These are phyloP conservation scores for Sinocyclocheilus rhinocerous DNA, from an alignment of 2,113 vertebrate species.

Conservation along the genomic window DNA sequence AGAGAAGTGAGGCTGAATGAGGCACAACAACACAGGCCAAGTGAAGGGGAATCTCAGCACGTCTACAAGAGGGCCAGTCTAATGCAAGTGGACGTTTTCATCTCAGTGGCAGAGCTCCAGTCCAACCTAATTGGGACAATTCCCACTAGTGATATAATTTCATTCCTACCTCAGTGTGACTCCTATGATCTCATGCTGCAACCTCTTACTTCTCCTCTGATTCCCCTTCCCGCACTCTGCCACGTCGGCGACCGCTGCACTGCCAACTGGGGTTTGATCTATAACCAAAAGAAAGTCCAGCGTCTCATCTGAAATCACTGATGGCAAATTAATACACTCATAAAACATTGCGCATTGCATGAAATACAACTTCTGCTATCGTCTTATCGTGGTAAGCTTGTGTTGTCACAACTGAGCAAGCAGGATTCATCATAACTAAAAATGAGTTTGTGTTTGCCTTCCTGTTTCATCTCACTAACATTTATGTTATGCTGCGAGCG, in stretches of 20 bases:
- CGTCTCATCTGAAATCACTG: background rate
- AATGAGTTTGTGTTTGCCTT: slow-evolving; percentile 49
- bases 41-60: background rate
- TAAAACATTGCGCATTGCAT: background rate
- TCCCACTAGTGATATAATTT: slow-evolving; percentile 64
- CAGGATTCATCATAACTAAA: slow-evolving; percentile 48
- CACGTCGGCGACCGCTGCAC: slow-evolving; percentile 40
- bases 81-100: slow-evolving; percentile 59
- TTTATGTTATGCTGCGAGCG: slow-evolving; percentile 39
- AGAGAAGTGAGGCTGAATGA: slow-evolving; percentile 28
- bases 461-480: slow-evolving; percentile 51
- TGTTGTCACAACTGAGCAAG: slow-evolving; percentile 30
- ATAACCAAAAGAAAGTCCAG: slow-evolving; percentile 39
- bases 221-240: slow-evolving; percentile 25
- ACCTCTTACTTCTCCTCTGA: slow-evolving; percentile 26
- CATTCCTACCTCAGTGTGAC: slow-evolving; percentile 61
- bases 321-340: background rate
- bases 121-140: slow-evolving; percentile 65
- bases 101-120: slow-evolving; percentile 53
- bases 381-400: slow-evolving; percentile 14
- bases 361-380: slow-evolving; percentile 9
- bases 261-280: slow-evolving; percentile 38
- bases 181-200: slow-evolving; percentile 61
- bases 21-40: background rate
- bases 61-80: slow-evolving; percentile 45